Conservation (phyloP, 2,888 invertebrate species). For the Nemotelus pantherinus region DNA sequence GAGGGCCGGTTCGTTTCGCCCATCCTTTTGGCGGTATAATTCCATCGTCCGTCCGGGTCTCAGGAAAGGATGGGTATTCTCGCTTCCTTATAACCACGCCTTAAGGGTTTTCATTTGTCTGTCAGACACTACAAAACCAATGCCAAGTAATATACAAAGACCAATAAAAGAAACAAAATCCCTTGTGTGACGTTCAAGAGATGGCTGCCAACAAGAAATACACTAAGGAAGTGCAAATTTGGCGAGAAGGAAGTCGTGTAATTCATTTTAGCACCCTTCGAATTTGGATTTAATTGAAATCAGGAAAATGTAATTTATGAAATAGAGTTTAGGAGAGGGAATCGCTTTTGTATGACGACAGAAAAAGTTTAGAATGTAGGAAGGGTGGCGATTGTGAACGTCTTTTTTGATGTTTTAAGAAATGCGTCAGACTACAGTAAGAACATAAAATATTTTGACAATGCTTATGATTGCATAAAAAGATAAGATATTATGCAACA, state of each 20-base stretch:
- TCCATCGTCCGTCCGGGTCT: constrained; percentile 28
- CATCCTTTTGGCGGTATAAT: constrained; percentile 29
- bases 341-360: background rate
- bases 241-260: constrained; percentile 35
- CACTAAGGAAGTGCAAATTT: constrained; percentile 36
- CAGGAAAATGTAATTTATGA: constrained; percentile 26
- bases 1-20: background rate
- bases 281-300: constrained; percentile 25
- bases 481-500: too few species aligned
- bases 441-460: too few species aligned
- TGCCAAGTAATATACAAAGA: constrained; percentile 28
- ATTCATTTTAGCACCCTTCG: constrained; percentile 41
- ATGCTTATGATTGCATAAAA: too few species aligned
- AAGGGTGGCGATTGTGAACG: background rate
- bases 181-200: constrained; percentile 31
- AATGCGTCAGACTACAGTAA: too few species aligned
- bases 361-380: background rate
- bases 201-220: constrained; percentile 30
- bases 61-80: constrained; percentile 36
- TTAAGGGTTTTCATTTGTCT: constrained; percentile 41
- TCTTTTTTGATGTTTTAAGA: too few species aligned
- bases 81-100: constrained; percentile 43
- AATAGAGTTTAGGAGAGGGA: constrained; percentile 4
- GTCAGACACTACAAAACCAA: constrained; percentile 5
- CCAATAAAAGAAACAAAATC: constrained; percentile 40